Conservation (phyloP, 2,797 vertebrate species). For the Coracias cyanogaster region DNA sequence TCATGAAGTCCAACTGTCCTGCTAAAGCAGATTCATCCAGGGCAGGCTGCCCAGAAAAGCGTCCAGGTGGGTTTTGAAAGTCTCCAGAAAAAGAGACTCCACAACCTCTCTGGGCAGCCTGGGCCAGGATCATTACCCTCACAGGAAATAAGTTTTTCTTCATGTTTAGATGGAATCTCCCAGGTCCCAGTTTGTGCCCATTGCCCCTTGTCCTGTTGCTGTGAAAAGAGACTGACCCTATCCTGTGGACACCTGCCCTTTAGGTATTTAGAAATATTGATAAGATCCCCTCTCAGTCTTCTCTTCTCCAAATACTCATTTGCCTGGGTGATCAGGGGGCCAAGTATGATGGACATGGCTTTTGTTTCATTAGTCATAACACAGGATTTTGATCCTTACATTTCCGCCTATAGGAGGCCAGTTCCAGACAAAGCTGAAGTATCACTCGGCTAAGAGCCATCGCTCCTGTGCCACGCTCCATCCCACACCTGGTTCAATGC, state of each 20-base stretch:
- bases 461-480: rapidly evolving
- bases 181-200: background rate
- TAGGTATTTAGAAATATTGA: background rate
- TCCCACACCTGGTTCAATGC: background rate
- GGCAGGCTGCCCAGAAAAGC: background rate
- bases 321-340: too few relatives aligned
- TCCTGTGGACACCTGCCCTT: background rate
- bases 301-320: background rate
- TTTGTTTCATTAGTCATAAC: background rate
- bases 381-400: rapidly evolving
- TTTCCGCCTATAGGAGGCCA: rapidly evolving
- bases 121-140: background rate
- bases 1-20: background rate
- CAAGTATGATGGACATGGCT: rapidly evolving
- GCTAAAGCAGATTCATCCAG: background rate
- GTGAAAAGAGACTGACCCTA: background rate
- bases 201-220: background rate
- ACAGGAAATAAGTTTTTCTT: background rate
- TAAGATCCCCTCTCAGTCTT: background rate
- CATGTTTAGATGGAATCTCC: background rate
- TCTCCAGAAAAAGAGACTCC: background rate
- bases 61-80: background rate
- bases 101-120: background rate
- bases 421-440: background rate
- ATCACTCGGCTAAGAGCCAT: background rate